phyloP scores from a whole-genome alignment of 1,140 invertebrate genomes.

The Drosophila kurseongensis region DNA sequence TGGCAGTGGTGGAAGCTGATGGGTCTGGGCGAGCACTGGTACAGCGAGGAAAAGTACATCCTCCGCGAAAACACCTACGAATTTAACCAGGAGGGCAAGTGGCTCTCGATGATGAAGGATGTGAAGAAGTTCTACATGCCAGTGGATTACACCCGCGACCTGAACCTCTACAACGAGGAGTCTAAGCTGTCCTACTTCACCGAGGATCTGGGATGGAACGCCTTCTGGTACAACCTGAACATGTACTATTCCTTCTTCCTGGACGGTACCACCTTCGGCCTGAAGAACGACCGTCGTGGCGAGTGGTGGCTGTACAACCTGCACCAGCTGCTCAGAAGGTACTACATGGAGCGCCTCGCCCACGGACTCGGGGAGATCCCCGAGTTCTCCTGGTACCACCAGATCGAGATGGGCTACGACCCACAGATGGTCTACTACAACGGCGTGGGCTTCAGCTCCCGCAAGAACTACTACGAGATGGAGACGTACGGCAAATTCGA shows the following conservation, averaged over 20 bases:
- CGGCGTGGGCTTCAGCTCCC: slow-evolving; percentile 87
- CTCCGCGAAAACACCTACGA: slow-evolving; percentile 75
- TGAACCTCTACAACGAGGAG: slow-evolving; percentile 86
- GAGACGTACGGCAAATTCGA: slow-evolving; percentile 87
- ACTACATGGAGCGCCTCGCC: slow-evolving; percentile 88
- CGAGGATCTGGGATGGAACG: slow-evolving; percentile 89
- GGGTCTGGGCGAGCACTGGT: slow-evolving; percentile 76
- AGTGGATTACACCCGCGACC: slow-evolving; percentile 85
- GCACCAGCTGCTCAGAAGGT: slow-evolving; percentile 87
- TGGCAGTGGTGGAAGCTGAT: slow-evolving; percentile 84
- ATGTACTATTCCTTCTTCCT: slow-evolving; percentile 88
- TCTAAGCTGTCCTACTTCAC: slow-evolving; percentile 89
- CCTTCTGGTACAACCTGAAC: slow-evolving; percentile 90
- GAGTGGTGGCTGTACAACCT: slow-evolving; percentile 87
- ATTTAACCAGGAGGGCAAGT: slow-evolving; percentile 66
- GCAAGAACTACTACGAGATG: slow-evolving; percentile 86
- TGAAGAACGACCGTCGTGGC: slow-evolving; percentile 86
- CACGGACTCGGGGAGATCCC: slow-evolving; percentile 87
- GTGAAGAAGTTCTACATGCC: slow-evolving; percentile 74
- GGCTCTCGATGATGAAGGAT: slow-evolving; percentile 67
- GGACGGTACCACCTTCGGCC: slow-evolving; percentile 85
- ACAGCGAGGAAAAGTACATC: slow-evolving; percentile 69
- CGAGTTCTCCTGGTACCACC: slow-evolving; percentile 86
- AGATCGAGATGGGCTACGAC: slow-evolving; percentile 87
- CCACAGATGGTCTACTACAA: slow-evolving; percentile 87